Base-by-base conservation (phyloP, 2,888 invertebrate genomes). In the Andrena chrysosceles region DNA sequence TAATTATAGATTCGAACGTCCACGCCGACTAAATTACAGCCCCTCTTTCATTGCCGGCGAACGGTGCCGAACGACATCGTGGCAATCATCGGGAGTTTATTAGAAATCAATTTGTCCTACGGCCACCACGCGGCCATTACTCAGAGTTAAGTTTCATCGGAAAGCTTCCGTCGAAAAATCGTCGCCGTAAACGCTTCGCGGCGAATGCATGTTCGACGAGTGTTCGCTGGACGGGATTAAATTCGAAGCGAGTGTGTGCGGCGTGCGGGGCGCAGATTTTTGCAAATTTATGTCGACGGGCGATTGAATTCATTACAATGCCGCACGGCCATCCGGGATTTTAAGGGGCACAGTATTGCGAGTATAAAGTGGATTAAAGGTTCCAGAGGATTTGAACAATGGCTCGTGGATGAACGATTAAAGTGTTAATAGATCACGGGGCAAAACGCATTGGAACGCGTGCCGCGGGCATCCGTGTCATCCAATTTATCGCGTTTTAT, bases 401-500 rank as follows among this genome's bases (percentile, higher is more conserved):
- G n/a, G 48, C 35, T 6, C 3, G n/a, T 26, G n/a, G 35, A 8
- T 6, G 23, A 13, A 31, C 49, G 31, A 70, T 63, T 16, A 29
- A 54, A 52, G 4, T 26, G 29, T 33, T 64, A 33, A 56, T 59
- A 42, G 31, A 56, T 77, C 64, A 7, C 23, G 26, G n/a, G 72
- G 60, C 56, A 5, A 60, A 59, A 35, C 48, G 54, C 20, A 33
- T 5, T 26, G 20, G 10, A 56, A 23, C 56, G 56, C 23, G 56
- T 10, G 35, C 54, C 35, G 48, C 16, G 6, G 35, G 16, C 59
- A 6, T 66, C 33, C 31, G 16, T 10, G 6, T n/a, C 63, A n/a
- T 48, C 42, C 31, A 63, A 63, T 68, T 68, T 60, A 66, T 73
- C 59, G 31, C 26, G n/a, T 60, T 73, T 72, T 20, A 64, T 2